phyloP scores from a whole-genome alignment of 1,140 invertebrate genomes.

The Proctacanthus coquilletti region DNA sequence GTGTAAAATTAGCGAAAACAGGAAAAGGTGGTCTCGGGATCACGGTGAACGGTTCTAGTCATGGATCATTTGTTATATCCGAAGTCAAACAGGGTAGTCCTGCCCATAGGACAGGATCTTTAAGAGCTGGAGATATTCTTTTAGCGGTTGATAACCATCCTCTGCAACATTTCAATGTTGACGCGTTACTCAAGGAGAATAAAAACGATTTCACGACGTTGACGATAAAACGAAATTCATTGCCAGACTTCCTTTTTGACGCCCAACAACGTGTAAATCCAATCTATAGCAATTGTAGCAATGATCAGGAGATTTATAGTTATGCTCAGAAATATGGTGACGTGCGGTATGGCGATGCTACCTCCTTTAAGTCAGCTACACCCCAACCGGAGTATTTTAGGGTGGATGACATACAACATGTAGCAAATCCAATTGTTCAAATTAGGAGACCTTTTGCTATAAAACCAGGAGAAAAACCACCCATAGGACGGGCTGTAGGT shows the following conservation, averaged over 20 bases:
- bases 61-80: conserved; percentile 58
- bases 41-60: conserved; percentile 55
- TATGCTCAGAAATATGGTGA: conserved; percentile 20
- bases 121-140: conserved; percentile 71
- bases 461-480: conserved; percentile 6
- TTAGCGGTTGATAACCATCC: conserved; percentile 76
- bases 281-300: conserved; percentile 24
- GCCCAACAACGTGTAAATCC: conserved; percentile 16
- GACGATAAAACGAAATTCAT: conserved; percentile 24
- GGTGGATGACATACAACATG: conserved; percentile 13
- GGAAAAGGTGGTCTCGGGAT: conserved; percentile 62
- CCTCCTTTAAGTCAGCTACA: conserved; percentile 20
- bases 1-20: conserved; percentile 71
- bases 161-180: conserved; percentile 45
- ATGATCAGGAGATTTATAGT: conserved; percentile 19
- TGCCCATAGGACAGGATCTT: conserved; percentile 74
- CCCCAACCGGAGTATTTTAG: conserved; percentile 27
- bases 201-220: conserved; percentile 22
- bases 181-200: conserved; percentile 23
- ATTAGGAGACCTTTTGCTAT: conserved; percentile 13
- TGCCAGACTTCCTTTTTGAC: conserved; percentile 25
- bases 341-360: conserved; percentile 17
- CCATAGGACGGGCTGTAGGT: conserved; percentile 14
- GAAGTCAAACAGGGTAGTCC: conserved; percentile 79
- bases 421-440: conserved; percentile 16